Conservation (phyloP, 2,797 vertebrate genomes). For the Coranthus polyacanthus region DNA sequence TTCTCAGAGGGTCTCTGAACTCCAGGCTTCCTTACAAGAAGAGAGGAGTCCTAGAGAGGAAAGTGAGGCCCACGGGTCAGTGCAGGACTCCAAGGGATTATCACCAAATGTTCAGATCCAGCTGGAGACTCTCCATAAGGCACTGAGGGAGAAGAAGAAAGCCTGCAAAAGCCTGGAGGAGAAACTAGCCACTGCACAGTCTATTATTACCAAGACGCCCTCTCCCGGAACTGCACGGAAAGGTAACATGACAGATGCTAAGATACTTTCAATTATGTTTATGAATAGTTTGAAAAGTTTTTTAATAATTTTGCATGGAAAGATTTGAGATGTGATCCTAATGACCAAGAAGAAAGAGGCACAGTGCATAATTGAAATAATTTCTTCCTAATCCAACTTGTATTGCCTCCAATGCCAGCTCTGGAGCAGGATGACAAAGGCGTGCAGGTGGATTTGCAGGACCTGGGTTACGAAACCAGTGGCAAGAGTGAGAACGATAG, state of each 20-base stretch:
- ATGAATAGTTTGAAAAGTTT: conserved; percentile 8
- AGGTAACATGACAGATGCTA: conserved; percentile 66
- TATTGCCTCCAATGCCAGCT: conserved; percentile 81
- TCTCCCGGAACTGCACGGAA: conserved; percentile 60
- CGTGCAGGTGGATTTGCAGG: conserved; percentile 84
- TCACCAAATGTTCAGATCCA: conserved; percentile 64
- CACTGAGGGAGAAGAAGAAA: conserved; percentile 82
- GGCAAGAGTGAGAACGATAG: conserved; percentile 86
- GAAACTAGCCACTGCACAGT: conserved; percentile 80
- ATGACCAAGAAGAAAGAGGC: conserved; percentile 15
- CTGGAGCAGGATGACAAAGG: conserved; percentile 83
- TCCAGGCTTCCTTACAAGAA: conserved; percentile 66
- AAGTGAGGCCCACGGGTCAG: conserved; percentile 35
- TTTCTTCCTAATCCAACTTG: conserved; percentile 49
- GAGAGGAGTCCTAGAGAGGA: conserved; percentile 54
- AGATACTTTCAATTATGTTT: conserved; percentile 1
- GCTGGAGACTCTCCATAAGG: conserved; percentile 79
- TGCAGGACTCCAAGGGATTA: conserved; percentile 53
- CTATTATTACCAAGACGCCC: conserved; percentile 56
- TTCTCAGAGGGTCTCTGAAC: conserved; percentile 63
- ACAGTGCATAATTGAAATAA: conserved; percentile 21
- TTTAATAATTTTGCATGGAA: not conserved
- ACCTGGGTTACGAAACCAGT: conserved; percentile 83
- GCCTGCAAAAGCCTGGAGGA: conserved; percentile 80
- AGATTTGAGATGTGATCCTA: not conserved